These are phyloP conservation scores for Ooceraea biroi DNA, from an alignment of 1,140 invertebrate genomes.

Conservation along the genomic window DNA sequence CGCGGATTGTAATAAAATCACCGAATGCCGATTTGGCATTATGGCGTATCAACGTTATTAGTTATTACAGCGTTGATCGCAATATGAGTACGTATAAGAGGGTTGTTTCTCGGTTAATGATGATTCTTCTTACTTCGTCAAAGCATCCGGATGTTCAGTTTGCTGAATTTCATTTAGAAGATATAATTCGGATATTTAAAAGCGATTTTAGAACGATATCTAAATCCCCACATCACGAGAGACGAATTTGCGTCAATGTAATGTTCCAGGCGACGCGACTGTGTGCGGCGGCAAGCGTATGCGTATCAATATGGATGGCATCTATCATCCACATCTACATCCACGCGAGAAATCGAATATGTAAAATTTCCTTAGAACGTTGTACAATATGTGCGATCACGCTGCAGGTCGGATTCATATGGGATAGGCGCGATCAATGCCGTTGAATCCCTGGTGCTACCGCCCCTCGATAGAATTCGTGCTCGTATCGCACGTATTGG, in stretches of 20 bases:
- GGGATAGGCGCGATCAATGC: slow-evolving; percentile 34
- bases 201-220: too few relatives aligned
- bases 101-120: too few relatives aligned
- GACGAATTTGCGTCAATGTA: slow-evolving; percentile 23
- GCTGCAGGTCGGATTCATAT: slow-evolving; percentile 30
- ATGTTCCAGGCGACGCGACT: background rate
- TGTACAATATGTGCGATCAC: slow-evolving; percentile 5
- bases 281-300: background rate
- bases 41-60: too few relatives aligned
- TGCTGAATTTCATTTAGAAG: too few relatives aligned
- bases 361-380: slow-evolving; percentile 46
- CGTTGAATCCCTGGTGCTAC: slow-evolving; percentile 63
- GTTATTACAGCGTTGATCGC: too few relatives aligned
- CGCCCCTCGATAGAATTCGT: slow-evolving; percentile 42
- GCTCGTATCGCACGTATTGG: slow-evolving; percentile 36
- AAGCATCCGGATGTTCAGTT: too few relatives aligned
- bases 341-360: slow-evolving; percentile 8
- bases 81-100: too few relatives aligned
- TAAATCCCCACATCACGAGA: too few relatives aligned
- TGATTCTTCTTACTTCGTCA: too few relatives aligned
- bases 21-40: too few relatives aligned
- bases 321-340: background rate
- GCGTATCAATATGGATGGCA: background rate
- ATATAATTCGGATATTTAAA: too few relatives aligned
- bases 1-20: slow-evolving; percentile 34